These are phyloP conservation scores for Athene noctua DNA, from an alignment of 2,113 vertebrate species.

Conservation along the genomic window DNA sequence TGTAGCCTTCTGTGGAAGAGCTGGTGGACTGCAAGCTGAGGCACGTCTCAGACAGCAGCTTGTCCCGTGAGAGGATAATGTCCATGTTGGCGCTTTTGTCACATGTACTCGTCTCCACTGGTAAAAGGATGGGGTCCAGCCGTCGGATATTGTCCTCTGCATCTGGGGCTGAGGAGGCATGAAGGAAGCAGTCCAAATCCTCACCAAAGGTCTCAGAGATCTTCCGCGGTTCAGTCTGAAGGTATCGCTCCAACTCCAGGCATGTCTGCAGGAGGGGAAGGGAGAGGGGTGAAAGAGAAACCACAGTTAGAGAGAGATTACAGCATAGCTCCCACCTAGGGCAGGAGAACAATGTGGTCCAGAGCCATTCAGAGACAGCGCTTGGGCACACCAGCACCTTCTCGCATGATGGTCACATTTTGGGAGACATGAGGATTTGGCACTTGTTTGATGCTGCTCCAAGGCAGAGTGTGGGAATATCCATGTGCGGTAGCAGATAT, in stretches of 20 bases:
- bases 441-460: background rate
- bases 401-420: rapidly evolving
- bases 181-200: conserved; percentile 91
- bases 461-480: background rate
- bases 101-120: conserved; percentile 73
- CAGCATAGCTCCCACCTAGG: background rate
- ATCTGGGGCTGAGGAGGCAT: conserved; percentile 82
- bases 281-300: conserved; percentile 31
- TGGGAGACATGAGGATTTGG: background rate
- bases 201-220: conserved; percentile 93
- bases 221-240: conserved; percentile 94
- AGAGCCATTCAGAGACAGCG: background rate
- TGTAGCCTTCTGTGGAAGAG: conserved; percentile 77
- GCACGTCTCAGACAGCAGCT: conserved; percentile 79
- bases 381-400: background rate
- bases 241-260: conserved; percentile 95
- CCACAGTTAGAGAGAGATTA: conserved; percentile 26
- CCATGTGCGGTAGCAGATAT: rapidly evolving
- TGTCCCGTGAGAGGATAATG: conserved; percentile 81
- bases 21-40: conserved; percentile 78
- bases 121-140: conserved; percentile 82
- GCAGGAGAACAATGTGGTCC: background rate
- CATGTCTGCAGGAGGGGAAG: conserved; percentile 83
- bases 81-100: conserved; percentile 81
- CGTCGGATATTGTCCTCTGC: conserved; percentile 83